Evolutionary conservation across 2,888 invertebrate species (phyloP), one percentile per base, ranked within the genome.

Genomic region (Branchipolynoe longqiensis): DNA sequence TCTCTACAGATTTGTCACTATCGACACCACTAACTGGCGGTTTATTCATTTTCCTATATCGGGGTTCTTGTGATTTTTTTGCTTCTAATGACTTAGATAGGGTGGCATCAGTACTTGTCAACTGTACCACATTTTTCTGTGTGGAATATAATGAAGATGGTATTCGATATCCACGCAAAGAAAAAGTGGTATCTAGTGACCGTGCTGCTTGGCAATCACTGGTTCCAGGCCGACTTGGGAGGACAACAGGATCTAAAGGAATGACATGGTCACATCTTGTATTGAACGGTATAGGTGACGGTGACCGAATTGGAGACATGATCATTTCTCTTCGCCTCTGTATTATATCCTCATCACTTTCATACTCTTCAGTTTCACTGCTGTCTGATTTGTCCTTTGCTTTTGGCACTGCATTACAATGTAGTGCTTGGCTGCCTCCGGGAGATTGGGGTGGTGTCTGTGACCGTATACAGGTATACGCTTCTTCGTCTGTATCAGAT

Each of bases 401-500:
- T 41, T 25, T 48, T 6, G 4, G 69, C 2, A 33, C 38, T 4
- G 33, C 18, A 8, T 48, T 18, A 48, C 8, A 38, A 36, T 69
- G 62, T 28, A 14, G 18, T 2, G 2, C 4, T 28, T 69, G 36
- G 38, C 38, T 18, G 3, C 14, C 69, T 36, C 28, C 78, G 12
- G 78, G 78, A 14, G 78, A 78, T 28, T 41, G 54, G 4, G 78
- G 78, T 25, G 78, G 78, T 6, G 78, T 48, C 48, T 78, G 78
- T 54, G 54, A 48, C 33, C 78, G 18, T 25, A 78, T 54, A 48
- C 78, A 78, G 8, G 78, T 41, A 28, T 78, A 14, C 48, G 41
- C 78, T 28, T 78, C 78, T 25, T 78, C 78, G 41, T 78, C 78
- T 48, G 78, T 48, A 6, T 78, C 78, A 41, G 69, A 69, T 4